A percentile compares a stretch with the other conserved stretches of the same genome.
Evolutionary conservation across 2,113 vertebrate genomes (phyloP).

Genomic region (Brachyistius frenatus): DNA sequence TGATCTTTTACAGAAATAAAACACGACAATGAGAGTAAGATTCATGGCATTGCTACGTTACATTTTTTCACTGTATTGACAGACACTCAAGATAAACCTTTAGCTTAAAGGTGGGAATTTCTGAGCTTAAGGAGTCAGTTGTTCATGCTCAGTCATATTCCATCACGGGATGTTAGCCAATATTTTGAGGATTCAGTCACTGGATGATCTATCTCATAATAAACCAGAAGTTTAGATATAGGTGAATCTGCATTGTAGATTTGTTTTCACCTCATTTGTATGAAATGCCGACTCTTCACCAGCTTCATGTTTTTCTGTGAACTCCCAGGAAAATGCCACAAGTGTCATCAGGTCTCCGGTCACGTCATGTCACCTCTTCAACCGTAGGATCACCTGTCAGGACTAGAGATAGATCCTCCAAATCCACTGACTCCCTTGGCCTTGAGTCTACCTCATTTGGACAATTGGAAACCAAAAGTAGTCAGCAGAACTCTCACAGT

Average conservation of each 20-base stretch:
- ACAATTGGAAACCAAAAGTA: constrained; percentile 74
- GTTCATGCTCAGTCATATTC: neutral
- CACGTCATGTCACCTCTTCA: constrained; percentile 33
- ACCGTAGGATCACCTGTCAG: constrained; percentile 57
- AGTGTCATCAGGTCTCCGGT: constrained; percentile 80
- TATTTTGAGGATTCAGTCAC: neutral
- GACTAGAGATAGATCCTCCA: constrained; percentile 44
- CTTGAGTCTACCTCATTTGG: constrained; percentile 64
- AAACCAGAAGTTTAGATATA: neutral
- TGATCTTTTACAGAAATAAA: too few species aligned
- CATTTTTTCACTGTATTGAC: too few species aligned
- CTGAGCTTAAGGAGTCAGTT: neutral
- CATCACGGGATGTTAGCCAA: neutral
- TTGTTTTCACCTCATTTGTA: neutral
- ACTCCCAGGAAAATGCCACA: constrained; percentile 89
- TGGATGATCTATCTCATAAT: neutral
- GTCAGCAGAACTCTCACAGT: constrained; percentile 77
- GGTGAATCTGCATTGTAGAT: neutral
- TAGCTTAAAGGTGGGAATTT: neutral
- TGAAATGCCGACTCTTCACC: neutral
- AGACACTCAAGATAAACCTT: too few species aligned
- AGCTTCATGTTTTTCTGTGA: neutral
- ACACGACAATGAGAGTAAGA: too few species aligned
- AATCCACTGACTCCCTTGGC: constrained; percentile 53
- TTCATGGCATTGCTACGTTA: too few species aligned